Evolutionary conservation across 92 coral and sea anemone species (phyloP).

Genomic region (Diadumene lineata): DNA sequence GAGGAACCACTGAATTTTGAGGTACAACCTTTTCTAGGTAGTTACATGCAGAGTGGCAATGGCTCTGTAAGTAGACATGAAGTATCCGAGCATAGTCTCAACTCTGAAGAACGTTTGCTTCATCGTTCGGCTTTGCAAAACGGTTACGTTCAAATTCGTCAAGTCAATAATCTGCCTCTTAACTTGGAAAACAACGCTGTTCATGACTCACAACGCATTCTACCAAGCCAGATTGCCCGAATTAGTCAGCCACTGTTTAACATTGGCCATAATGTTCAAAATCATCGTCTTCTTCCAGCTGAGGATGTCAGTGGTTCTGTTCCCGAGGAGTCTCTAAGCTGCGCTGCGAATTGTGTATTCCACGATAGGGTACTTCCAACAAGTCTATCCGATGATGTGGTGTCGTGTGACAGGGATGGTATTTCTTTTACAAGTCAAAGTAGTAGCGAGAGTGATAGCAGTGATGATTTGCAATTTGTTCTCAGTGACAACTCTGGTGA

Average conservation of each 20-base stretch:
- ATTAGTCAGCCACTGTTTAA: too few species aligned
- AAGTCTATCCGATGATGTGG: neutral
- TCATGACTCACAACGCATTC: too few species aligned
- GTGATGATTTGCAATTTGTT: neutral
- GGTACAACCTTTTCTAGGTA: neutral
- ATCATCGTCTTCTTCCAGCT: neutral
- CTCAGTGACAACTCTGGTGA: neutral
- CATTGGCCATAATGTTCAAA: neutral
- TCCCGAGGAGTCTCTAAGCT: neutral
- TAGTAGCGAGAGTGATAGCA: conserved; percentile 1
- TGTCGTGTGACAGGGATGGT: neutral
- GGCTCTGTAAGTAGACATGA: neutral
- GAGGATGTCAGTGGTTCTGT: neutral
- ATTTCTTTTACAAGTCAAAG: neutral
- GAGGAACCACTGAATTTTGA: neutral
- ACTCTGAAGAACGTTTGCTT: neutral
- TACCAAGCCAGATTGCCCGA: too few species aligned
- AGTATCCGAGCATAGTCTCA: neutral
- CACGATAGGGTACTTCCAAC: neutral
- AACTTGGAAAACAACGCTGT: too few species aligned
- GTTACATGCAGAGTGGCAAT: neutral
- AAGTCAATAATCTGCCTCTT: too few species aligned
- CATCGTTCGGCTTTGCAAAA: neutral
- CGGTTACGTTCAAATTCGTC: too few species aligned
- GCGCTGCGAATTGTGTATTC: neutral